These are phyloP conservation scores for Dromaius novaehollandiae DNA, from an alignment of 2,113 vertebrate species.

Conservation along the genomic window DNA sequence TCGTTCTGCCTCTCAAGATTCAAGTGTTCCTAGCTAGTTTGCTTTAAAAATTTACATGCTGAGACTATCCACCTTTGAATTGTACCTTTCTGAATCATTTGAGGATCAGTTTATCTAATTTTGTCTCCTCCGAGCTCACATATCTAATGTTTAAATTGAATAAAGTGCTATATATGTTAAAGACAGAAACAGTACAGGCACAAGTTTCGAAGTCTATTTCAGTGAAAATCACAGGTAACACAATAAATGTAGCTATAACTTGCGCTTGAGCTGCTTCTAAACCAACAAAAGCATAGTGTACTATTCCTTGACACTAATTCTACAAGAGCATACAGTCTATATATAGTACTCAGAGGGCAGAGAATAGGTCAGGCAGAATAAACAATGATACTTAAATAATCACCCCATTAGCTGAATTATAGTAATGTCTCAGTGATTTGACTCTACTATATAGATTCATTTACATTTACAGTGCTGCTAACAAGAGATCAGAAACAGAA, in stretches of 20 bases:
- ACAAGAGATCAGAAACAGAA: background rate
- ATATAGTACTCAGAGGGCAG: background rate
- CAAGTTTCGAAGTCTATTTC: background rate
- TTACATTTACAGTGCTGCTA: background rate
- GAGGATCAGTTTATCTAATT: background rate
- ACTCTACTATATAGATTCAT: background rate
- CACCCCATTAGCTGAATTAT: constrained; percentile 40
- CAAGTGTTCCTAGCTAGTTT: background rate
- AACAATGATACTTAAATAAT: constrained; percentile 23
- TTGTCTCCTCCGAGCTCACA: background rate
- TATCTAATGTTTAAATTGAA: background rate
- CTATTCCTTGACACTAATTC: background rate
- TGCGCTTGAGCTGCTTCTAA: background rate
- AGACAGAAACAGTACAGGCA: background rate
- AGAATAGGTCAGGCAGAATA: constrained; percentile 7
- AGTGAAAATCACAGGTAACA: background rate
- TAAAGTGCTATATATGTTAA: background rate
- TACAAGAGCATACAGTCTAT: background rate
- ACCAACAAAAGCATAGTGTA: background rate
- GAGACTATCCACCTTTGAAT: background rate
- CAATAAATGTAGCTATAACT: background rate
- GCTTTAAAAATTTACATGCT: background rate
- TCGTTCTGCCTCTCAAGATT: background rate
- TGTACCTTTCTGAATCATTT: background rate
- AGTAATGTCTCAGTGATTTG: background rate